Conservation (phyloP, 1,140 invertebrate species). For the Laodelphax striatellus region DNA sequence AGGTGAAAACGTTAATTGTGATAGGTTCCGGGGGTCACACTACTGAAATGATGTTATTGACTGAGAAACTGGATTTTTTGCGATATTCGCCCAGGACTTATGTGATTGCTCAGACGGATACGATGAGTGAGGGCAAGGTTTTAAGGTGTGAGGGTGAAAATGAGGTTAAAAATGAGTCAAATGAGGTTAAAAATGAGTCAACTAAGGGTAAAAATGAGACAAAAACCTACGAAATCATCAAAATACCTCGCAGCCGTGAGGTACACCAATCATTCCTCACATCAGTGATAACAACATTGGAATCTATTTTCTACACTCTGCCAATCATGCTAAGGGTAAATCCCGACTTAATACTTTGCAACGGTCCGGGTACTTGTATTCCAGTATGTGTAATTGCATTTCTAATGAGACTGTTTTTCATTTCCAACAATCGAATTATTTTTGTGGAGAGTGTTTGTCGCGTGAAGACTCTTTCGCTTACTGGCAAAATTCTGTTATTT, state of each 20-base stretch:
- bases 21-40: constrained; percentile 71
- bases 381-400: constrained; percentile 68
- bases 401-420: constrained; percentile 48
- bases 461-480: constrained; percentile 76
- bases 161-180: not conserved
- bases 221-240: constrained; percentile 37
- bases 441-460: constrained; percentile 93
- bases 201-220: constrained; percentile 30
- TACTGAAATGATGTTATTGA: constrained; percentile 70
- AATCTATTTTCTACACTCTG: constrained; percentile 52
- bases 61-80: constrained; percentile 42
- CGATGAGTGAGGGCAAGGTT: constrained; percentile 55
- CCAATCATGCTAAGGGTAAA: constrained; percentile 53
- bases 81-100: constrained; percentile 62
- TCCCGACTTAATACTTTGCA: constrained; percentile 75
- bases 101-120: constrained; percentile 66
- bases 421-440: constrained; percentile 61
- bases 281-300: constrained; percentile 63
- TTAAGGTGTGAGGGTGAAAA: not conserved
- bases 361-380: constrained; percentile 93
- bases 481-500: constrained; percentile 74
- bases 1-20: constrained; percentile 38
- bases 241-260: constrained; percentile 71
- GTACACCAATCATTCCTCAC: constrained; percentile 78
- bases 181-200: not conserved